Conservation (phyloP, 2,888 invertebrate species). For the Anaspis maculata region DNA sequence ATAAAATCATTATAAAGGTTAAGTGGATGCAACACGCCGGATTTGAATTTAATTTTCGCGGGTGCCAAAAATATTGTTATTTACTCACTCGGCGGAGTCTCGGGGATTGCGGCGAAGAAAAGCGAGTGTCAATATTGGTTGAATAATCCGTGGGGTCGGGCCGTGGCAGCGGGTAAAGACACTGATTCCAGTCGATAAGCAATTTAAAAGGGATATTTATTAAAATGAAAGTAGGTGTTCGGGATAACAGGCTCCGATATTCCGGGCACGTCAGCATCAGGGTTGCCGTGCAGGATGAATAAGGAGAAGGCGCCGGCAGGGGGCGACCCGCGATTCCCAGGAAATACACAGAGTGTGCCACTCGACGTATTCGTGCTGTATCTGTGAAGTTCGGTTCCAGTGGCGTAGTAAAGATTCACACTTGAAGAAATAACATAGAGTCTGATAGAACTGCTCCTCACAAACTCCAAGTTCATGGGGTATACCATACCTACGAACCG, state of each 20-base stretch:
- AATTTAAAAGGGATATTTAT: constrained; percentile 37
- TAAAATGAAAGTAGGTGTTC: constrained; percentile 36
- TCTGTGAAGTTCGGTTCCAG: too few species aligned
- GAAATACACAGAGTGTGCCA: constrained; percentile 29
- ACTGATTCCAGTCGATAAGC: constrained; percentile 32
- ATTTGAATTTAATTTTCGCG: constrained; percentile 10
- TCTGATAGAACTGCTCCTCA: too few species aligned
- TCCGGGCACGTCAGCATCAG: constrained; percentile 32
- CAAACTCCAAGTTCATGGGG: too few species aligned
- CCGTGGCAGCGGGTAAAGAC: constrained; percentile 14
- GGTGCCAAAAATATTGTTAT: constrained; percentile 12
- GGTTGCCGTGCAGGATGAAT: constrained; percentile 4
- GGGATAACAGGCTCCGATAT: constrained; percentile 29
- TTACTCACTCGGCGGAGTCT: constrained; percentile 10
- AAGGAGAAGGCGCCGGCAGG: neutral
- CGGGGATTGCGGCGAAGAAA: constrained; percentile 5
- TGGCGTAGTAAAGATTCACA: too few species aligned
- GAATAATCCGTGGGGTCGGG: constrained; percentile 21
- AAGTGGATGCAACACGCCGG: constrained; percentile 3
- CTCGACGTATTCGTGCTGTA: constrained; percentile 31
- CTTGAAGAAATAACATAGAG: too few species aligned
- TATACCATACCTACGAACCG: too few species aligned
- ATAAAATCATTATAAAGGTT: constrained; percentile 11
- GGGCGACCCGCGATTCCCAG: constrained; percentile 19
- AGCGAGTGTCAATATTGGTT: constrained; percentile 21